These are phyloP conservation scores for Nasua narica DNA, from an alignment of 2,797 vertebrate species.

Conservation along the genomic window DNA sequence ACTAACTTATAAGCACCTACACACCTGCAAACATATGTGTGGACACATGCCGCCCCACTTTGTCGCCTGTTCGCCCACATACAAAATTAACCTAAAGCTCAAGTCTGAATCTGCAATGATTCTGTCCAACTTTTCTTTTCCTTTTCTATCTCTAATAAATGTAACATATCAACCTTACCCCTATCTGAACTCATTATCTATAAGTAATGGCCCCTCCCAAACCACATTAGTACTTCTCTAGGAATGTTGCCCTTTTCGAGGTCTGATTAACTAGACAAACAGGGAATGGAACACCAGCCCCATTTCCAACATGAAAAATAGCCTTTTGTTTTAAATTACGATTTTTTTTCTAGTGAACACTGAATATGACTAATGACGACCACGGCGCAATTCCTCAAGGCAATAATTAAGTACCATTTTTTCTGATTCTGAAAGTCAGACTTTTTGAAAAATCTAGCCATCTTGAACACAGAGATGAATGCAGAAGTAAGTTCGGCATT, in stretches of 20 bases:
- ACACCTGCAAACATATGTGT: conserved; percentile 3
- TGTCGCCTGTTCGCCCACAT: background rate
- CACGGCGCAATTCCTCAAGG: background rate
- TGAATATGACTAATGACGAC: background rate
- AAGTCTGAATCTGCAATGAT: background rate
- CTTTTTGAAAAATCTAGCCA: background rate
- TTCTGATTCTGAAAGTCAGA: background rate
- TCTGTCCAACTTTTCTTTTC: background rate
- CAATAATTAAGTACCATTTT: background rate
- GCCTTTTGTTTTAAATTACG: background rate
- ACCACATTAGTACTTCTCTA: background rate
- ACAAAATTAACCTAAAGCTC: background rate
- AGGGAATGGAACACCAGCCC: background rate
- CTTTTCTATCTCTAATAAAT: conserved; percentile 5
- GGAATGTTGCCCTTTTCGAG: conserved; percentile 24
- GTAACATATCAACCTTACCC: background rate
- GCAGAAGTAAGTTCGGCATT: background rate
- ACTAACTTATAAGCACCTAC: background rate
- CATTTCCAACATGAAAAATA: background rate
- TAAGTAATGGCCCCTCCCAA: background rate
- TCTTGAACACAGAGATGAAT: background rate
- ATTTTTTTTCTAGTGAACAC: background rate
- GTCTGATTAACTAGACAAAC: conserved; percentile 58
- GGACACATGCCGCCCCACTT: background rate
- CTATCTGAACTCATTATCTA: background rate